Conservation (phyloP, 92 coral and sea anemone species). For the Epizoanthus fatuus region DNA sequence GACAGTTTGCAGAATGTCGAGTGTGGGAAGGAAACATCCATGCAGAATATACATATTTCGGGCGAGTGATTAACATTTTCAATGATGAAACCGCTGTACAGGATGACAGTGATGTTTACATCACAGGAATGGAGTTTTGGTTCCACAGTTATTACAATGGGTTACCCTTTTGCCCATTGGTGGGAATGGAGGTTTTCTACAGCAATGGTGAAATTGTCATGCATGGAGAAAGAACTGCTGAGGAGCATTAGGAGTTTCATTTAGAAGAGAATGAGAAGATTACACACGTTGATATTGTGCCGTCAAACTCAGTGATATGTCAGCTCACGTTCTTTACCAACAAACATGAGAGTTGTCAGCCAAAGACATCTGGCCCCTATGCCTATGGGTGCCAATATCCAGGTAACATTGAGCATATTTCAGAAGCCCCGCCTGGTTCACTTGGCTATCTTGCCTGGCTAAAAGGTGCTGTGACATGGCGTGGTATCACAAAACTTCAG, state of each 20-base stretch:
- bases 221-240: slow-evolving; percentile 75
- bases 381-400: slow-evolving; percentile 76
- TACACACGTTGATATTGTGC: slow-evolving; percentile 61
- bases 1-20: slow-evolving; percentile 66
- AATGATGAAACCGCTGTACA: slow-evolving; percentile 28
- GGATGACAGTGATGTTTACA: slow-evolving; percentile 47
- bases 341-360: slow-evolving; percentile 57
- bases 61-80: slow-evolving; percentile 36
- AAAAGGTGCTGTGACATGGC: slow-evolving; percentile 74
- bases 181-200: too few relatives aligned
- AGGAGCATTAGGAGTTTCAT: slow-evolving; percentile 73
- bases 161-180: too few relatives aligned
- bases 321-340: slow-evolving; percentile 75
- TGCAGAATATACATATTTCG: slow-evolving; percentile 65
- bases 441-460: slow-evolving; percentile 72
- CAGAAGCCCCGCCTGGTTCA: slow-evolving; percentile 66
- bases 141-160: too few relatives aligned
- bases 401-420: background rate
- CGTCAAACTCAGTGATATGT: slow-evolving; percentile 87
- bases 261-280: slow-evolving; percentile 82
- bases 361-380: slow-evolving; percentile 72
- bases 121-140: slow-evolving; percentile 93
- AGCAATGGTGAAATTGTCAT: slow-evolving; percentile 59
- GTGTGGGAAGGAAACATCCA: slow-evolving; percentile 59
- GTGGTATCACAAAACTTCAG: slow-evolving; percentile 76